Evolutionary conservation across 2,888 invertebrate genomes (phyloP), one percentile per base, ranked within the genome.

Genomic region (Cataglyphis altisquamis): DNA sequence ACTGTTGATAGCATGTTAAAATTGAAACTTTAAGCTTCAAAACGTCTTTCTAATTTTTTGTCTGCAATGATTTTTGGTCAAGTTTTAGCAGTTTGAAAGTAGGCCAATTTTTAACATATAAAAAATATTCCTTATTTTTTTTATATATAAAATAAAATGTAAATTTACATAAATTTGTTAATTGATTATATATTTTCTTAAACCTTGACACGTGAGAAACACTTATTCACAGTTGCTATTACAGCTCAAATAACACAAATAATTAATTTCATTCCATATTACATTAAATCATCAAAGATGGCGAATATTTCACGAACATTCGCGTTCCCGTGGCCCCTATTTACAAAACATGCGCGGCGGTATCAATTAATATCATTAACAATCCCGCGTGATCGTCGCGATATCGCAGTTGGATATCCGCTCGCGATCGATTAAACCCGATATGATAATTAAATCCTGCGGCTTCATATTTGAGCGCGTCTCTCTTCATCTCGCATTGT

Each of bases 341-440:
- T 78, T 78, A 55, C 77, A 68, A 78, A 78, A 78, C 67, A 67
- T 57, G 57, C 39, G 39, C 77, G 41, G 41, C 77, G 18, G 32
- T 78, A 78, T 78, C 77, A 78, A 78, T 78, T 78, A 78, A 78
- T 78, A 68, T 78, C 77, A 78, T 78, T 78, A 78, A 78, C 77
- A 68, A 78, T 68, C 57, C 68, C 57, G 57, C 41, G 68, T 15
- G 68, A 78, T 78, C 68, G 57, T 66, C 68, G 32, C 57, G 68
- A 78, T 78, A 78, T 78, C 68, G 41, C 57, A 68, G 41, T 9
- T 41, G 41, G n/a, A 18, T 77, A 57, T 77, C 45, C 29, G 74
- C 41, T 75, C 41, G 55, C 41, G 57, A 67, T 60, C 68, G 68
- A 78, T 78, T 68, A 57, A 78, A 78, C 57, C 36, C 57, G 57